Evolutionary conservation across 2,888 invertebrate species (phyloP).

Genomic region (Ormyrus nitidulus): DNA sequence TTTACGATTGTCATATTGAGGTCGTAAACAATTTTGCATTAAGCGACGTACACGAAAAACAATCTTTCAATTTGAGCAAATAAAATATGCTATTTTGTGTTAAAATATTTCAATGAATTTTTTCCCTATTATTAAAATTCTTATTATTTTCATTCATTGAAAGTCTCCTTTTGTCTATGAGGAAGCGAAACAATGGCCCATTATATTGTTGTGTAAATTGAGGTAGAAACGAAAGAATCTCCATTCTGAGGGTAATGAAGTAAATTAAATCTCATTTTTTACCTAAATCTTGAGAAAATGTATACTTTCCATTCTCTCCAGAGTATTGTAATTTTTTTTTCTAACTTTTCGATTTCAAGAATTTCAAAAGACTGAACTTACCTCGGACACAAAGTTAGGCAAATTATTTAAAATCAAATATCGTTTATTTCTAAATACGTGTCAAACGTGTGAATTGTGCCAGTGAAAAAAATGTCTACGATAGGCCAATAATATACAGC

Average conservation of each 20-base stretch:
- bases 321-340: slow-evolving; percentile 45
- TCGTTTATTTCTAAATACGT: no score
- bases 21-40: slow-evolving; percentile 42
- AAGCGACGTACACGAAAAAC: slow-evolving; percentile 8
- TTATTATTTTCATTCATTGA: slow-evolving; percentile 54
- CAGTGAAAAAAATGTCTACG: no score
- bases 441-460: no score
- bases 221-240: slow-evolving; percentile 48
- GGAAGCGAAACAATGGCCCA: slow-evolving; percentile 54
- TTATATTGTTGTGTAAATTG: slow-evolving; percentile 55
- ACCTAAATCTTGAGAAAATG: slow-evolving; percentile 46
- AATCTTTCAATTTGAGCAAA: slow-evolving; percentile 37
- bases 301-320: slow-evolving; percentile 27
- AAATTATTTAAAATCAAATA: no score
- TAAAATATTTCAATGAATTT: slow-evolving; percentile 27
- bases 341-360: no score
- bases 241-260: slow-evolving; percentile 46
- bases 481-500: no score
- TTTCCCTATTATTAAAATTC: slow-evolving; percentile 37
- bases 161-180: slow-evolving; percentile 50
- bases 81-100: background rate
- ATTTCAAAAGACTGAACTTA: no score
- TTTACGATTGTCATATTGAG: slow-evolving; percentile 39
- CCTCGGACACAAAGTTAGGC: no score
- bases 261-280: slow-evolving; percentile 54